Evolutionary conservation across 2,113 vertebrate species (phyloP).

Genomic region (Rhinichthys klamathensis): DNA sequence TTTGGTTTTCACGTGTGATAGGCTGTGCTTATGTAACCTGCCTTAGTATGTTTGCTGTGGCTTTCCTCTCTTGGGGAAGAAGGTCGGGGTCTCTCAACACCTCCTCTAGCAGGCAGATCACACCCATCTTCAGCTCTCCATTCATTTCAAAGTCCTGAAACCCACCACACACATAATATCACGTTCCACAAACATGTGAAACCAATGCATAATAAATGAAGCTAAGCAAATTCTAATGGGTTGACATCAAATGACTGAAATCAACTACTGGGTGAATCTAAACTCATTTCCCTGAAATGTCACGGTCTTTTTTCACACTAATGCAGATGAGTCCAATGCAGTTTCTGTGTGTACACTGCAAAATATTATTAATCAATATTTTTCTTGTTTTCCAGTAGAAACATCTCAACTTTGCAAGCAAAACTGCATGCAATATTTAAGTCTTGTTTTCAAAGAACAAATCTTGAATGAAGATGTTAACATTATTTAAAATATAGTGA

Average conservation of each 20-base stretch:
- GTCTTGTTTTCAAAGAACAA: not conserved
- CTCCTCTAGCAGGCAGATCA: conserved; percentile 93
- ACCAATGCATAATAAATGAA: not conserved
- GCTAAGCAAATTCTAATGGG: not conserved
- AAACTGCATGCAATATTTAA: no score
- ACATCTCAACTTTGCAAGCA: no score
- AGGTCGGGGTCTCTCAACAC: conserved; percentile 95
- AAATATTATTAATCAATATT: not conserved
- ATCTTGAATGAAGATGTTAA: not conserved
- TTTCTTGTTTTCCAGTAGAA: no score
- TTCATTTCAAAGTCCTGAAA: conserved; percentile 96
- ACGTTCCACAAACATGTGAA: not conserved
- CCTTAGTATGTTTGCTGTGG: conserved; percentile 95
- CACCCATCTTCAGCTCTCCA: conserved; percentile 91
- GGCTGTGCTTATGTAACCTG: conserved; percentile 57
- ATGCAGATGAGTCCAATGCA: not conserved
- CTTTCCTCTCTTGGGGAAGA: conserved; percentile 97
- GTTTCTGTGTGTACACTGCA: not conserved
- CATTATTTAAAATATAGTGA: no score
- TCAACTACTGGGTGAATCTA: not conserved
- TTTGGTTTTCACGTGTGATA: not conserved
- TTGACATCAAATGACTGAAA: not conserved
- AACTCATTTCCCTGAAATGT: not conserved
- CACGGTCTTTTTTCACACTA: not conserved
- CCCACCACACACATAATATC: conserved; percentile 14